phyloP scores from a whole-genome alignment of 2,113 vertebrate species.

The Platysteira castanea region DNA sequence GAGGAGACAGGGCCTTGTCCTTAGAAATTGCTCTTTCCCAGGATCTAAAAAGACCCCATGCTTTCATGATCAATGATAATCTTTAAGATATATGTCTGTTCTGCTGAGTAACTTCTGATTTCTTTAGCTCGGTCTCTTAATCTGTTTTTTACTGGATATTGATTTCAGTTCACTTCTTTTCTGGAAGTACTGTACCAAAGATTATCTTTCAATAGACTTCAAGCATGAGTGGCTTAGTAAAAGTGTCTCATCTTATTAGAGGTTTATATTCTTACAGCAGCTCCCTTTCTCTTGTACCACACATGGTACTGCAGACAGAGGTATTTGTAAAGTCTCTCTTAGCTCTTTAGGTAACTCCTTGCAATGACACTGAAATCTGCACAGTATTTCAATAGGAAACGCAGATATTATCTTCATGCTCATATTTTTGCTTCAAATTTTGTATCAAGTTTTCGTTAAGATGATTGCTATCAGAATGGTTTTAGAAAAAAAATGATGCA shows the following conservation, averaged over 20 bases:
- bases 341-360: background rate
- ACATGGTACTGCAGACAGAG: background rate
- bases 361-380: background rate
- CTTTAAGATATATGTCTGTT: background rate
- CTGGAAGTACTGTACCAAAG: constrained; percentile 30
- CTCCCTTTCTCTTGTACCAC: background rate
- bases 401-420: background rate
- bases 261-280: constrained; percentile 8
- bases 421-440: background rate
- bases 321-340: background rate
- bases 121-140: constrained; percentile 5
- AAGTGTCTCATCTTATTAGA: constrained; percentile 36
- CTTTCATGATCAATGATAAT: background rate
- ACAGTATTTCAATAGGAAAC: background rate
- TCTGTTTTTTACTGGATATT: constrained; percentile 35
- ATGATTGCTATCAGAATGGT: background rate
- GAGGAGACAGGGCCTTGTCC: background rate
- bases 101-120: constrained; percentile 10
- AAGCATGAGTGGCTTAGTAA: constrained; percentile 12
- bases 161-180: constrained; percentile 44
- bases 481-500: background rate
- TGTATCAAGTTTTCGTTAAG: background rate
- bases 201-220: constrained; percentile 35
- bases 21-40: background rate
- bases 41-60: background rate